phyloP scores from a whole-genome alignment of 1,140 invertebrate genomes.

The Monochamus saltuarius region DNA sequence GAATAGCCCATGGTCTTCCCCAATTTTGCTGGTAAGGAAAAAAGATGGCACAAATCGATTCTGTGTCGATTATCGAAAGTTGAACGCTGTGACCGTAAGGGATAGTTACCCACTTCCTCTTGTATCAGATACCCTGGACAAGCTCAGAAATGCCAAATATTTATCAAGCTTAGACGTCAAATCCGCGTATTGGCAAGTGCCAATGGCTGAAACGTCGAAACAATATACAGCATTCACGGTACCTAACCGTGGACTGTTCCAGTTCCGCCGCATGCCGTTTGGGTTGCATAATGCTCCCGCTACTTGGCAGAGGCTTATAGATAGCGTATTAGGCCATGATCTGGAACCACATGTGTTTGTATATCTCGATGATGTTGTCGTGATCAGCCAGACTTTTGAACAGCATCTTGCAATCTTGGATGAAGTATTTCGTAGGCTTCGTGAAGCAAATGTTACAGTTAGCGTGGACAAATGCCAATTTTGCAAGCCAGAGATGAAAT shows the following conservation, averaged over 20 bases:
- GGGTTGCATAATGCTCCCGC: conserved; percentile 47
- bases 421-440: conserved; percentile 31
- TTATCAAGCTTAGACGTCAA: conserved; percentile 45
- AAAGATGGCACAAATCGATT: conserved; percentile 32
- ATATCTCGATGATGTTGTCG: conserved; percentile 48
- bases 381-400: conserved; percentile 45
- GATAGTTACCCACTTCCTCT: conserved; percentile 43
- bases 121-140: conserved; percentile 40
- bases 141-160: conserved; percentile 38
- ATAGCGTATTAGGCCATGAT: conserved; percentile 44
- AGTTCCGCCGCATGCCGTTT: conserved; percentile 49
- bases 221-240: conserved; percentile 50
- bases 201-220: conserved; percentile 24
- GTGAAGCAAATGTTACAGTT: conserved; percentile 22
- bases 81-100: conserved; percentile 46
- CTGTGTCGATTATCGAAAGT: conserved; percentile 45
- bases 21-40: conserved; percentile 31
- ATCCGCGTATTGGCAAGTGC: conserved; percentile 48
- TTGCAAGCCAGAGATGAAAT: conserved; percentile 39
- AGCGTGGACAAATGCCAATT: conserved; percentile 38
- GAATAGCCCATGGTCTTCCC: conserved; percentile 20
- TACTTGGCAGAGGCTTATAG: conserved; percentile 50
- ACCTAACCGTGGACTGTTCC: conserved; percentile 43
- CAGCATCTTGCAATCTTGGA: conserved; percentile 41
- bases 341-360: conserved; percentile 39